Evolutionary conservation across 2,888 invertebrate species (phyloP).

Genomic region (Campoplex capitator): DNA sequence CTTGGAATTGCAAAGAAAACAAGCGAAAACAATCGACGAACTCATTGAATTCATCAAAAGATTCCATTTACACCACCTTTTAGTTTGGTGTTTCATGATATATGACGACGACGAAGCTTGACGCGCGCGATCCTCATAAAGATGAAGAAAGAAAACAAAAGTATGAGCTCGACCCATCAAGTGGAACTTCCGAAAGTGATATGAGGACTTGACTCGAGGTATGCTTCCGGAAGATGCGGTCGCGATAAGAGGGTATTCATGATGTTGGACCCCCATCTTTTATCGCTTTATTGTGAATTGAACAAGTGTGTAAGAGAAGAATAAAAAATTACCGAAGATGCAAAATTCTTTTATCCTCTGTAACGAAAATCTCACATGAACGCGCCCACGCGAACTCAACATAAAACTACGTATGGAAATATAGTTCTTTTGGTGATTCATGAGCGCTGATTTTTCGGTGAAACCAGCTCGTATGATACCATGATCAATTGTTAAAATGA

Average conservation of each 20-base stretch:
- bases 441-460: not conserved
- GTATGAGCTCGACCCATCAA: constrained; percentile 26
- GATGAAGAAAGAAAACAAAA: constrained; percentile 35
- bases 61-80: not conserved
- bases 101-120: not conserved
- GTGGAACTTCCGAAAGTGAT: constrained; percentile 29
- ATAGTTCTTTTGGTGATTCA: not conserved
- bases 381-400: not conserved
- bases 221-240: constrained; percentile 61
- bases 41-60: not conserved
- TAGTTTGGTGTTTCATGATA: not conserved
- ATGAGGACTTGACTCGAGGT: constrained; percentile 45
- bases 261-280: not conserved
- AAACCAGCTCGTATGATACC: not conserved
- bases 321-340: constrained; percentile 27
- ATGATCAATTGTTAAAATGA: not conserved
- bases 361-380: not conserved
- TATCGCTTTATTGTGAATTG: not conserved
- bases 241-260: constrained; percentile 68
- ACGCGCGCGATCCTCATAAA: not conserved
- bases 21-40: not conserved
- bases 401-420: not conserved
- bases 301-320: constrained; percentile 8
- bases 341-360: constrained; percentile 10
- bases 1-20: not conserved